Evolutionary conservation across 2,797 vertebrate species (phyloP), one percentile per base, ranked within the genome.

Genomic region (Coendou prehensilis): DNA sequence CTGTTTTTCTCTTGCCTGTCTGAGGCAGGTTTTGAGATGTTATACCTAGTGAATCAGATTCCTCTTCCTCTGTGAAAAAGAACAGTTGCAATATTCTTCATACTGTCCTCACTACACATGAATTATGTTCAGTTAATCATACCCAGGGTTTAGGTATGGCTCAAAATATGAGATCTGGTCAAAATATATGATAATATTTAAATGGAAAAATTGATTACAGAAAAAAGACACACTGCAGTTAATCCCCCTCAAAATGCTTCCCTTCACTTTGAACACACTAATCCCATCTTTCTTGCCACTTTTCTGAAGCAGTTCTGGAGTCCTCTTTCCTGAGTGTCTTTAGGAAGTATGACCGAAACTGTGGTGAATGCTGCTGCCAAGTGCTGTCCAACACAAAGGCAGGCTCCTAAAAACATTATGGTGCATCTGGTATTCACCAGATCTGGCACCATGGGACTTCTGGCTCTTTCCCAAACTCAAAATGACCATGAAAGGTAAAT

Each of bases 21-120:
- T 85, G 76, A 71, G 69, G 88, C 93, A 79, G 9, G 20, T 90
- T 95, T 89, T 82, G 76, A 87, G 30, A 79, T 45, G 20, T 41
- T 84, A 41, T 37, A 56, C 41, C 63, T 52, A n/a, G 22, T 22
- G 5, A 71, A 56, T 63, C 15, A 82, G 10, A 95, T 71, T 93
- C 33, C 50, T 86, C 47, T 85, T 91, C 20, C 1, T 75, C 59
- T 89, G 20, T 33, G 33, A 94, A 87, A 30, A 56, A 80, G 86
- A 92, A 64, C 23, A 22, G 45, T 6, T 87, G 37, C 18, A 79
- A 23, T 47, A 52, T 18, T 33, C 18, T 75, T 88, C 78, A 56
- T 84, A 22, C 37, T 75, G 9, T 30, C 37, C 5, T 90, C n/a
- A 50, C 33, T 50, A 37, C 1, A 69, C 1, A 15, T 52, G 52